Conservation (phyloP, 2,797 vertebrate species). For the Pogonophryne albipinna region DNA sequence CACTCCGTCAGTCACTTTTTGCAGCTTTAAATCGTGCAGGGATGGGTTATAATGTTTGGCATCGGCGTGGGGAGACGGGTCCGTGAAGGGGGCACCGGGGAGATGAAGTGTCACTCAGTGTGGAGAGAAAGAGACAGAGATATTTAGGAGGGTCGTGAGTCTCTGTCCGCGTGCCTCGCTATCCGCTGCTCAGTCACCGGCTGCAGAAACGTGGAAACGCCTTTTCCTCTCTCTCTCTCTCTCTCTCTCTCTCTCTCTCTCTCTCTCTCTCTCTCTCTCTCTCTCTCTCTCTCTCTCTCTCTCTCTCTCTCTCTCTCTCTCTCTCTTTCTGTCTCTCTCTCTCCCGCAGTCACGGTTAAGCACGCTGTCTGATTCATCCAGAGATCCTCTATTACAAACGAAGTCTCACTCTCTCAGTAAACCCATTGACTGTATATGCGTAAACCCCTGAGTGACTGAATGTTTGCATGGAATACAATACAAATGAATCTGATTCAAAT, state of each 20-base stretch:
- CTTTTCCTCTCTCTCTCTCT: conserved; percentile 59
- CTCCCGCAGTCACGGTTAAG: conserved; percentile 55
- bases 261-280: conserved; percentile 48
- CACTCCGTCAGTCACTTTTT: conserved; percentile 32
- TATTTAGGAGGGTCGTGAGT: conserved; percentile 38
- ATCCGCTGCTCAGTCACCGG: conserved; percentile 70
- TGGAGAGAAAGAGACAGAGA: not conserved
- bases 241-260: conserved; percentile 47
- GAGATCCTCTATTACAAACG: conserved; percentile 55
- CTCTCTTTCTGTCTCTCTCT: conserved; percentile 46
- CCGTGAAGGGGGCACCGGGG: conserved; percentile 36
- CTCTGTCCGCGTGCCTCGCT: conserved; percentile 31
- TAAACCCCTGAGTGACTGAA: too few species aligned
- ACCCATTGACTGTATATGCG: too few species aligned
- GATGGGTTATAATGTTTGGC: conserved; percentile 2
- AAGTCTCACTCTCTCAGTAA: conserved; percentile 17
- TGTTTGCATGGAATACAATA: too few species aligned
- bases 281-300: conserved; percentile 46
- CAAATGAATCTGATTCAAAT: too few species aligned
- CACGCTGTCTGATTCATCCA: conserved; percentile 71
- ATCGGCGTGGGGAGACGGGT: conserved; percentile 14
- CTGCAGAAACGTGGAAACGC: conserved; percentile 78
- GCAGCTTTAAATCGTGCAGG: conserved; percentile 6
- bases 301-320: conserved; percentile 47
- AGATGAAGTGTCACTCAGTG: conserved; percentile 37